Base-by-base conservation (phyloP, 2,113 vertebrate species). In the Amphilophus citrinellus region DNA sequence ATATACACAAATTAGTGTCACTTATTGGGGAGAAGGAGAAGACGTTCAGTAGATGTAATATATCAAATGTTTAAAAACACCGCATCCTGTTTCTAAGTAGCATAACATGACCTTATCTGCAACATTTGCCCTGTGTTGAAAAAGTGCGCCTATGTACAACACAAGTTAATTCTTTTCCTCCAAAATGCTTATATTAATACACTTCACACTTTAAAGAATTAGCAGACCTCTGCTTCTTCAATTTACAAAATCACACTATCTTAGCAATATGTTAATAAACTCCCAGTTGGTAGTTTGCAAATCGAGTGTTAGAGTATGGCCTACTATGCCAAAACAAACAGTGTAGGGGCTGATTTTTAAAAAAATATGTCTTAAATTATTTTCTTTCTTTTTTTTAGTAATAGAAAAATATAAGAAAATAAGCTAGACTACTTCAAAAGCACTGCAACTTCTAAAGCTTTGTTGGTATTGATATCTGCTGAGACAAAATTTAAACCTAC, bases 1-100 rank as follows among this genome's bases (percentile, higher is more conserved):
- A 82, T 62, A 84, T 65, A 57, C 59, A 82, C 37, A 63, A 61
- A 88, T 76, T 22, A 65, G 63, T 59, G 85, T 87, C 53, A 37
- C 22, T 73, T 82, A 75, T n/a, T 32, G 4, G 5, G 35, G n/a
- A 18, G 15, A 77, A 66, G 22, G 35, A 18, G 2, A 57, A 0
- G 37, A 78, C n/a, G 10, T 79, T 75, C 17, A 37, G 13, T 14
- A 30, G 39, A 63, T 53, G 4, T 75, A 56, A 37, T 10, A 58
- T 27, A 53, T 63, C 35, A 63, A 47, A 57, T 6, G 37, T 50
- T 73, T 3, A 68, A 82, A 84, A 24, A 82, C 17, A 37, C 22
- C 2, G 27, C 53, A 62, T 77, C 35, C 4, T 53, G 1, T 13
- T 84, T 77, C 60, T 75, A 61, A 73, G 68, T 35, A 56, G 27